A percentile compares a stretch with the other conserved stretches of the same genome.
phyloP scores from a whole-genome alignment of 2,888 invertebrate species.

The Parnassius mnemosyne region DNA sequence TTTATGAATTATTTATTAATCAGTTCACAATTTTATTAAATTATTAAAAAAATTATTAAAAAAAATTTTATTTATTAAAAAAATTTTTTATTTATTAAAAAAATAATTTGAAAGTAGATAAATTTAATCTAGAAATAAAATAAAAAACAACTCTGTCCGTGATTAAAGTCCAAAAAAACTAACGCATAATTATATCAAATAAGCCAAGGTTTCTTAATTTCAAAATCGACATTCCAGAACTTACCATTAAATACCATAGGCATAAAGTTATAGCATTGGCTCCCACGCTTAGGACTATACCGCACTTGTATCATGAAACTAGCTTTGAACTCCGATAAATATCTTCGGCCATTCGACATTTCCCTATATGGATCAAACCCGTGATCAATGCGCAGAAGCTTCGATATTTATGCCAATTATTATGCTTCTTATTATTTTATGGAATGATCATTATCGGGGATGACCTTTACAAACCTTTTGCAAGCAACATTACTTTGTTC shows the following conservation, averaged over 20 bases:
- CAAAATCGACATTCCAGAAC: neutral
- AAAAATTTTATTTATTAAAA: too few species aligned
- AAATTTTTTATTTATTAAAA: too few species aligned
- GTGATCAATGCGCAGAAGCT: constrained; percentile 21
- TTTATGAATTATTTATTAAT: too few species aligned
- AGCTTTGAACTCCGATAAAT: constrained; percentile 2
- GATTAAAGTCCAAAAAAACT: too few species aligned
- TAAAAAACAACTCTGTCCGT: too few species aligned
- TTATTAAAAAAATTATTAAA: too few species aligned
- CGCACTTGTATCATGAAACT: neutral
- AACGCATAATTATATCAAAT: neutral
- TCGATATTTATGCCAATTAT: constrained; percentile 23
- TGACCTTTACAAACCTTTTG: constrained; percentile 15
- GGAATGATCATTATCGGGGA: constrained; percentile 11
- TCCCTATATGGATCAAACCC: constrained; percentile 20
- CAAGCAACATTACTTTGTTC: constrained; percentile 5
- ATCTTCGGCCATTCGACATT: constrained; percentile 21
- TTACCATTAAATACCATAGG: neutral
- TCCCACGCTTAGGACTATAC: constrained; percentile 14
- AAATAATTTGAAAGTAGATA: too few species aligned
- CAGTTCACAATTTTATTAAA: too few species aligned
- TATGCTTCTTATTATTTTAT: constrained; percentile 25
- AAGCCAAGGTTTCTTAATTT: neutral
- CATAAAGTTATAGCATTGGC: constrained; percentile 25
- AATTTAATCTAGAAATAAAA: too few species aligned